Evolutionary conservation across 2,797 vertebrate genomes (phyloP).

Genomic region (Tachyglossus aculeatus): DNA sequence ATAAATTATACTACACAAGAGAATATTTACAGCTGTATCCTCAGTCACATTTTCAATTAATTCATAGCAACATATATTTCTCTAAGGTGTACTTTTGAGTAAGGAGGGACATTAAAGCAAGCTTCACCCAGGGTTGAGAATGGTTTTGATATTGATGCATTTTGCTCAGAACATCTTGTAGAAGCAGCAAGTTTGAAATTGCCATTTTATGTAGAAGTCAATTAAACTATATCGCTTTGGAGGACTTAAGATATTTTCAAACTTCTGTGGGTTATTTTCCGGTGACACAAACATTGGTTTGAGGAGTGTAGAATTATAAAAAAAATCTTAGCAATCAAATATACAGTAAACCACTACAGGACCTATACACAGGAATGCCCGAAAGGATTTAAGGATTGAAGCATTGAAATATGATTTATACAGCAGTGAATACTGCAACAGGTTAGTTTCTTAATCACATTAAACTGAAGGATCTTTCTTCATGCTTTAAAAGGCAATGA

Average conservation of each 20-base stretch:
- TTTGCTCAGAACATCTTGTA: neutral
- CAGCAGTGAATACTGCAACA: neutral
- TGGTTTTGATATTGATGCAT: neutral
- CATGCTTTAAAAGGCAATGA: too few relatives aligned
- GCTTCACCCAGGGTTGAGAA: neutral
- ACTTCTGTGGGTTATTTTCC: neutral
- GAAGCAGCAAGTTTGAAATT: neutral
- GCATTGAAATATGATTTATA: neutral
- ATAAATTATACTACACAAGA: slow-evolving; percentile 21
- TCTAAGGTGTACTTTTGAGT: slow-evolving; percentile 10
- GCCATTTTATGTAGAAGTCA: neutral
- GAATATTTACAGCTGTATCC: neutral
- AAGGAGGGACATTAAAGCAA: neutral
- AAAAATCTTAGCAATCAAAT: too few relatives aligned
- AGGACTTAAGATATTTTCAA: slow-evolving; percentile 21
- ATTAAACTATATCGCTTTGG: neutral
- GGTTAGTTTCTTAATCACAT: too few relatives aligned
- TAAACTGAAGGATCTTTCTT: too few relatives aligned
- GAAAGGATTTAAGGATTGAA: neutral
- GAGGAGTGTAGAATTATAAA: too few relatives aligned
- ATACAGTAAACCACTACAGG: neutral
- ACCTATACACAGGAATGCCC: neutral
- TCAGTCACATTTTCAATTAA: slow-evolving; percentile 24
- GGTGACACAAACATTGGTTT: neutral
- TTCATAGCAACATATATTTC: neutral